Percentiles rank a stretch among this genome's conserved stretches.
phyloP scores from a whole-genome alignment of 92 coral and sea anemone species.

The Muricea muricata region DNA sequence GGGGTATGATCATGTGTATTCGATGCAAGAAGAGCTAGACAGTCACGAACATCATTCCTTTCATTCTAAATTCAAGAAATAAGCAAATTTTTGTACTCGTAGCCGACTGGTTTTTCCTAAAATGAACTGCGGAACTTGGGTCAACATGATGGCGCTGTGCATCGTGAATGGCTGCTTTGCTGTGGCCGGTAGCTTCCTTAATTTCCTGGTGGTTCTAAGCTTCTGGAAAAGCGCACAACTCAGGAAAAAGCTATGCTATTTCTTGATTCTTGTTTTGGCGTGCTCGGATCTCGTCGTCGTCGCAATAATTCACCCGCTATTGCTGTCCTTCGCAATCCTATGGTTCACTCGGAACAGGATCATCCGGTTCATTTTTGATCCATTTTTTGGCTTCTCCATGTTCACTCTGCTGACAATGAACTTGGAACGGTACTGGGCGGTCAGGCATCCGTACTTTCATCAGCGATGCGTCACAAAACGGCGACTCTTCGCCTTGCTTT shows the following conservation, averaged over 20 bases:
- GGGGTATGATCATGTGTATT: no score
- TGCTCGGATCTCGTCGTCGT: slow-evolving; percentile 12
- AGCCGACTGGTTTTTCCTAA: no score
- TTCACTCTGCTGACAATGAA: slow-evolving; percentile 20
- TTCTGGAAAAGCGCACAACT: slow-evolving; percentile 8
- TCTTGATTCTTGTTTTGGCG: slow-evolving; percentile 1
- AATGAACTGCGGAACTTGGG: background rate
- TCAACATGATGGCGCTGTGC: background rate
- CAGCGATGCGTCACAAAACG: slow-evolving; percentile 7
- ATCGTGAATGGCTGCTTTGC: slow-evolving; percentile 21
- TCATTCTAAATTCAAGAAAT: background rate
- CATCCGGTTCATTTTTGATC: background rate
- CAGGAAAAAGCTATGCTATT: background rate
- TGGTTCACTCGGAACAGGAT: background rate
- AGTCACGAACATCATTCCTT: no score
- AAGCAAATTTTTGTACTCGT: background rate
- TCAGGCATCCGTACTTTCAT: slow-evolving; percentile 15
- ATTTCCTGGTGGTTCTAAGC: slow-evolving; percentile 19
- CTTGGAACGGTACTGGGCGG: slow-evolving; percentile 30
- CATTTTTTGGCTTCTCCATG: slow-evolving; percentile 8
- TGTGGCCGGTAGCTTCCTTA: slow-evolving; percentile 1
- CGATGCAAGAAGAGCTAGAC: no score
- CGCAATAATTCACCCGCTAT: slow-evolving; percentile 1
- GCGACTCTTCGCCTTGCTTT: background rate
- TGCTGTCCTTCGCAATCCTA: background rate